A percentile compares a stretch with the other conserved stretches of the same genome.
Evolutionary conservation across 1,140 invertebrate species (phyloP).

Genomic region (Orius laevigatus): DNA sequence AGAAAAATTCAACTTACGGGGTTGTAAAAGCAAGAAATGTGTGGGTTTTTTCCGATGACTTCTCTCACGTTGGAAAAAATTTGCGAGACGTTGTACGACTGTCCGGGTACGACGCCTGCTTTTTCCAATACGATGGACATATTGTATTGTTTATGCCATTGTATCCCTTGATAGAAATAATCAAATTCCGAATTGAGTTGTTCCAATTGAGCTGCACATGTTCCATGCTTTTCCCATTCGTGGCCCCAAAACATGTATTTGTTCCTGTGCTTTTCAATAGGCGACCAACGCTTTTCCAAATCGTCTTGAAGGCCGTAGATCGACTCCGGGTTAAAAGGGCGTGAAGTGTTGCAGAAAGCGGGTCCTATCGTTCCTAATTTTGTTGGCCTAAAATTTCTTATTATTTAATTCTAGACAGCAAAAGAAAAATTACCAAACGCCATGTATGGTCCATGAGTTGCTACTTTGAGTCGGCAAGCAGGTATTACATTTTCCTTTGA

Average conservation of each 20-base stretch:
- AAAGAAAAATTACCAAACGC: slow-evolving; percentile 55
- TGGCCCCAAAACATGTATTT: slow-evolving; percentile 55
- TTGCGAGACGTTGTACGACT: slow-evolving; percentile 34
- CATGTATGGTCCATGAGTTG: slow-evolving; percentile 61
- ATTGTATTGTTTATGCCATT: slow-evolving; percentile 41
- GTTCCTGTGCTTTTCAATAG: slow-evolving; percentile 41
- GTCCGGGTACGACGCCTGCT: slow-evolving; percentile 39
- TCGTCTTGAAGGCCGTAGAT: slow-evolving; percentile 40
- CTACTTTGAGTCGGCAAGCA: slow-evolving; percentile 43
- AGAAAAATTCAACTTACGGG: slow-evolving; percentile 22
- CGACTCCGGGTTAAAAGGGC: slow-evolving; percentile 40
- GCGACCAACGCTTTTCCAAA: slow-evolving; percentile 51
- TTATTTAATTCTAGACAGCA: too few relatives aligned
- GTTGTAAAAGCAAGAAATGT: slow-evolving; percentile 41
- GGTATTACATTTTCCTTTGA: slow-evolving; percentile 30
- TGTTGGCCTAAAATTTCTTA: slow-evolving; percentile 48
- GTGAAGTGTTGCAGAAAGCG: slow-evolving; percentile 45
- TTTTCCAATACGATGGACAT: slow-evolving; percentile 41
- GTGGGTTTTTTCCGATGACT: slow-evolving; percentile 37
- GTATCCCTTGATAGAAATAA: slow-evolving; percentile 37
- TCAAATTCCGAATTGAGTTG: slow-evolving; percentile 40
- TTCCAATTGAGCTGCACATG: slow-evolving; percentile 41
- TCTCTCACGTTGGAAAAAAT: slow-evolving; percentile 39
- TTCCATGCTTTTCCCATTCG: slow-evolving; percentile 74
- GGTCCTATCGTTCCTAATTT: slow-evolving; percentile 47